phyloP scores from a whole-genome alignment of 2,888 invertebrate genomes.

The Xylota sylvarum region DNA sequence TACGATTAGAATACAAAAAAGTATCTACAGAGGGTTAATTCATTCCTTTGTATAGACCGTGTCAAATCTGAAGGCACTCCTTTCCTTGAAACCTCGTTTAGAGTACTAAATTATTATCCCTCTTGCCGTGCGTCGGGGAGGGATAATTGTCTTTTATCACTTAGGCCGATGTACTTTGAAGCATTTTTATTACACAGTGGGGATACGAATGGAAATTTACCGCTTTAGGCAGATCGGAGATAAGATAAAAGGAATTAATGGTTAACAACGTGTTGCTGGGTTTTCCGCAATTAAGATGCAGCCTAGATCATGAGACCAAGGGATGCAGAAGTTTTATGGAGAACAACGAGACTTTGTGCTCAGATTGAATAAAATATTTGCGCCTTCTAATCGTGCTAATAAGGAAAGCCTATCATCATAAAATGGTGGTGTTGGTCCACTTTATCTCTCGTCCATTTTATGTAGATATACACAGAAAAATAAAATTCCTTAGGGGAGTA shows the following conservation, averaged over 20 bases:
- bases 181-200: slow-evolving; percentile 23
- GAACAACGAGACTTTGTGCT: not conserved
- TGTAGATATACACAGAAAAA: too few species aligned
- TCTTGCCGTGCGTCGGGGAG: not conserved
- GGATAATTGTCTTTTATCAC: slow-evolving; percentile 65
- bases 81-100: slow-evolving; percentile 16
- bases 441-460: too few species aligned
- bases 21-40: slow-evolving; percentile 5
- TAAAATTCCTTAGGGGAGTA: too few species aligned
- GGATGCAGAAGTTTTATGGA: slow-evolving; percentile 30
- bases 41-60: slow-evolving; percentile 29
- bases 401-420: too few species aligned
- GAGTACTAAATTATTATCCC: slow-evolving; percentile 45
- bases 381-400: too few species aligned
- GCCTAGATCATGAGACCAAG: not conserved
- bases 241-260: slow-evolving; percentile 24
- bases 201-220: slow-evolving; percentile 31
- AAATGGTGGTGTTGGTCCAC: too few species aligned
- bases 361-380: not conserved
- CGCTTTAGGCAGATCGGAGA: not conserved
- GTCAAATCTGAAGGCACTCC: slow-evolving; percentile 20
- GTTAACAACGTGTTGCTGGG: slow-evolving; percentile 3
- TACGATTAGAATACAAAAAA: slow-evolving; percentile 35
- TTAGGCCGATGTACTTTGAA: slow-evolving; percentile 27
- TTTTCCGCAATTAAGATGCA: not conserved